A percentile compares a stretch with the other conserved stretches of the same genome.
phyloP scores from a whole-genome alignment of 1,140 invertebrate genomes.

The Nautilus pompilius region DNA sequence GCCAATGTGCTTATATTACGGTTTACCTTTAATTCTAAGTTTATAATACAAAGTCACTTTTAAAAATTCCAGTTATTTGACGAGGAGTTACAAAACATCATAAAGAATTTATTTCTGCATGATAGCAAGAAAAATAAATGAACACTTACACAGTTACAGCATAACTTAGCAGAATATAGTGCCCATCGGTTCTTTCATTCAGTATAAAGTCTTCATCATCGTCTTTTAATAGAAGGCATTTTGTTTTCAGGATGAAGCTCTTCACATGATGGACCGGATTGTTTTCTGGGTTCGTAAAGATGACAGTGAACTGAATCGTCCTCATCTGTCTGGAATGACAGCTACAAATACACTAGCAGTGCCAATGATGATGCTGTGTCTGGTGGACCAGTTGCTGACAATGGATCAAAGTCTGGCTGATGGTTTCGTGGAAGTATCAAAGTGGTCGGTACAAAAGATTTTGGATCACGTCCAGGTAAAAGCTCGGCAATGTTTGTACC shows the following conservation, averaged over 20 bases:
- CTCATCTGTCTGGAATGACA: constrained; percentile 17
- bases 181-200: no score
- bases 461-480: constrained; percentile 37
- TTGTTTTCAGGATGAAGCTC: constrained; percentile 24
- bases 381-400: constrained; percentile 27
- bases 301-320: constrained; percentile 20
- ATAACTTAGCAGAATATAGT: no score
- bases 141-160: background rate
- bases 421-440: constrained; percentile 20
- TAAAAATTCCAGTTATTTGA: no score
- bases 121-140: no score
- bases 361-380: constrained; percentile 42
- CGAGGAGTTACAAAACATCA: no score
- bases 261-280: constrained; percentile 37
- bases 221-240: background rate
- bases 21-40: no score
- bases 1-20: no score
- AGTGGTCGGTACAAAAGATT: constrained; percentile 29
- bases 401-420: constrained; percentile 18
- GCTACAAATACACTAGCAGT: constrained; percentile 26
- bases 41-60: no score
- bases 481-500: no score
- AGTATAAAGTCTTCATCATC: background rate
- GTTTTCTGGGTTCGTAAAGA: constrained; percentile 33
- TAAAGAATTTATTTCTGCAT: no score